A percentile compares a stretch with the other conserved stretches of the same genome.
phyloP scores from a whole-genome alignment of 1,140 invertebrate species.

The Liolophura sinensis region DNA sequence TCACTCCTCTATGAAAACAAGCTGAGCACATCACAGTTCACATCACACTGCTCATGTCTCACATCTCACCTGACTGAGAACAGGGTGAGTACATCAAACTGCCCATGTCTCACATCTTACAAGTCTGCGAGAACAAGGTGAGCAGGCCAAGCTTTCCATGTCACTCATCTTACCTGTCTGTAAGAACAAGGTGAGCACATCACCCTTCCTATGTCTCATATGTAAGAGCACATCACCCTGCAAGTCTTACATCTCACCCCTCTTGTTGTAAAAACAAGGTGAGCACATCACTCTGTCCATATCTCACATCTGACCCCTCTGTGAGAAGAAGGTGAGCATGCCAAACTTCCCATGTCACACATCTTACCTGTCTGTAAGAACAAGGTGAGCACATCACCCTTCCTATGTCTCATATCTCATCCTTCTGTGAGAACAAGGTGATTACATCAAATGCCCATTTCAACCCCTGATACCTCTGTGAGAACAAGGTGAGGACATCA shows the following conservation, averaged over 20 bases:
- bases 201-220: slow-evolving; percentile 90
- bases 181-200: slow-evolving; percentile 93
- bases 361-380: too few species aligned
- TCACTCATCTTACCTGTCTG: slow-evolving; percentile 92
- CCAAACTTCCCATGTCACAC: too few species aligned
- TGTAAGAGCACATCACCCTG: slow-evolving; percentile 89
- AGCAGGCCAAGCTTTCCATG: slow-evolving; percentile 86
- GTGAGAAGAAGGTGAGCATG: slow-evolving; percentile 77
- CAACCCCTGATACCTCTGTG: too few species aligned
- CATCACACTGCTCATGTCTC: neutral
- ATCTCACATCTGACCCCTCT: slow-evolving; percentile 90
- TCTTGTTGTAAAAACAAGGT: slow-evolving; percentile 98
- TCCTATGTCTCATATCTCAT: slow-evolving; percentile 91
- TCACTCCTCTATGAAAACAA: slow-evolving; percentile 97
- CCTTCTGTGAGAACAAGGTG: slow-evolving; percentile 97
- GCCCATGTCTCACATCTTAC: too few species aligned
- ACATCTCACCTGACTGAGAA: slow-evolving; percentile 4
- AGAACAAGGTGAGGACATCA: too few species aligned
- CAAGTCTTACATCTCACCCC: slow-evolving; percentile 91
- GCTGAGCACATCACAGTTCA: slow-evolving; percentile 63
- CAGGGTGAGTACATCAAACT: neutral
- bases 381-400: slow-evolving; percentile 56
- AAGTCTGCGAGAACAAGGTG: slow-evolving; percentile 62
- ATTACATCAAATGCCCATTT: too few species aligned
- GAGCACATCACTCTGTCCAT: slow-evolving; percentile 16